Evolutionary conservation across 2,113 vertebrate species (phyloP).

Genomic region (Alethe castanea): DNA sequence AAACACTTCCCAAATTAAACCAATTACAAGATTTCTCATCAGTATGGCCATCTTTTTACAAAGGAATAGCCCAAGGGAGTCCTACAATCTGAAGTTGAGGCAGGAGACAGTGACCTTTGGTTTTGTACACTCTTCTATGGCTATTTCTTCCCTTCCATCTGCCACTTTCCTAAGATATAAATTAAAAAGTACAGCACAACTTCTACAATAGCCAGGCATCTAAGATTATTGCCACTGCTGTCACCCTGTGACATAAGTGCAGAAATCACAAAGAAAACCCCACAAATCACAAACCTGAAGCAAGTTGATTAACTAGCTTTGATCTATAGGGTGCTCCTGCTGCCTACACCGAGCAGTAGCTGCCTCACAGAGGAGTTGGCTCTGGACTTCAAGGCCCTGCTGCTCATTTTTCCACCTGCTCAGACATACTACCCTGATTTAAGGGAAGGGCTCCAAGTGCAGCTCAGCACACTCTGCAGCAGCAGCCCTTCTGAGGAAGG

Average conservation of each 20-base stretch:
- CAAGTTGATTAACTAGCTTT: background rate
- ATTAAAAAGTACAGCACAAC: background rate
- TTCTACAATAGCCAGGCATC: background rate
- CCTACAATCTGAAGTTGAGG: background rate
- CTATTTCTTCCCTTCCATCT: background rate
- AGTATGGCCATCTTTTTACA: background rate
- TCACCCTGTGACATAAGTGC: too few relatives aligned
- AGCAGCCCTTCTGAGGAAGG: background rate
- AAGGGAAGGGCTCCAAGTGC: background rate
- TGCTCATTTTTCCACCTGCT: background rate
- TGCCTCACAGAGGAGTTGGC: rapidly evolving
- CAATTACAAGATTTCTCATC: background rate
- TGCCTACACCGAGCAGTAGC: background rate
- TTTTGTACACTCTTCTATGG: background rate
- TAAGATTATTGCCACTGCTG: background rate
- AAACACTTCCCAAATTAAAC: background rate
- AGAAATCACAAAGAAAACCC: background rate
- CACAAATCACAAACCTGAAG: background rate
- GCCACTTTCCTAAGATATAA: background rate
- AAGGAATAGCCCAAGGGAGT: background rate
- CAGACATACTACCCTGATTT: rapidly evolving
- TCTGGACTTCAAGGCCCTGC: too few relatives aligned
- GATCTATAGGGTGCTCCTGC: background rate
- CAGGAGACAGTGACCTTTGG: rapidly evolving
- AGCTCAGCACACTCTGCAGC: background rate